Conservation (phyloP, 1,140 invertebrate species). For the Orchesella cincta region DNA sequence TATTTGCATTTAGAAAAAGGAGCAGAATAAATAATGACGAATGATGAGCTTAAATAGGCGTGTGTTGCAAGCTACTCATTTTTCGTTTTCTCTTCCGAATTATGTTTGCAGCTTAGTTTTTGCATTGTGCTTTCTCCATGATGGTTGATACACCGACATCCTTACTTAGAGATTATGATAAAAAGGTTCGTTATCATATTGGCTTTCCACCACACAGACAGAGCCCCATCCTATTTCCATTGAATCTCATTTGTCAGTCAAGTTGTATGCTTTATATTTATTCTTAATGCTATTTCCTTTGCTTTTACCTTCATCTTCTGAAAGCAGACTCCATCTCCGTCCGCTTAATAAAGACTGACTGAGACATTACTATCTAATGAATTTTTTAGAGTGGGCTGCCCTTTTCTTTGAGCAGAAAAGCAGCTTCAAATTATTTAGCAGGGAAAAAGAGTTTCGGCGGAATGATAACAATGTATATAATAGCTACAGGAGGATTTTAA, state of each 20-base stretch:
- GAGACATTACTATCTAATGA: neutral
- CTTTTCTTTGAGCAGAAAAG: no score
- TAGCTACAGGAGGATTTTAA: no score
- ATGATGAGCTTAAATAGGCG: conserved; percentile 4
- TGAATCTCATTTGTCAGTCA: conserved; percentile 18
- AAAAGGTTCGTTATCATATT: no score
- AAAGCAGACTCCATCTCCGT: neutral
- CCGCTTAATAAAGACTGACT: neutral
- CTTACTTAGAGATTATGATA: no score
- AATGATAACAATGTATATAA: no score
- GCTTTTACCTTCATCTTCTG: neutral
- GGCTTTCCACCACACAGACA: no score
- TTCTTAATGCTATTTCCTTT: conserved; percentile 5
- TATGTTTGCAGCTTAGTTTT: neutral
- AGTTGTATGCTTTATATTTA: neutral
- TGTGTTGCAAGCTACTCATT: neutral
- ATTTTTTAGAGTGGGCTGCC: conserved; percentile 12
- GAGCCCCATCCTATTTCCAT: neutral
- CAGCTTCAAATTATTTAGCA: no score
- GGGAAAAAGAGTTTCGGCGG: no score
- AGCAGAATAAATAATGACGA: conserved; percentile 8
- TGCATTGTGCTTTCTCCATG: neutral
- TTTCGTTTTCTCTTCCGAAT: neutral
- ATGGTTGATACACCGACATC: no score
- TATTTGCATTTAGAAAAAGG: conserved; percentile 10